These are phyloP conservation scores for Tiaroga cobitis DNA, from an alignment of 2,797 vertebrate genomes.

Conservation along the genomic window DNA sequence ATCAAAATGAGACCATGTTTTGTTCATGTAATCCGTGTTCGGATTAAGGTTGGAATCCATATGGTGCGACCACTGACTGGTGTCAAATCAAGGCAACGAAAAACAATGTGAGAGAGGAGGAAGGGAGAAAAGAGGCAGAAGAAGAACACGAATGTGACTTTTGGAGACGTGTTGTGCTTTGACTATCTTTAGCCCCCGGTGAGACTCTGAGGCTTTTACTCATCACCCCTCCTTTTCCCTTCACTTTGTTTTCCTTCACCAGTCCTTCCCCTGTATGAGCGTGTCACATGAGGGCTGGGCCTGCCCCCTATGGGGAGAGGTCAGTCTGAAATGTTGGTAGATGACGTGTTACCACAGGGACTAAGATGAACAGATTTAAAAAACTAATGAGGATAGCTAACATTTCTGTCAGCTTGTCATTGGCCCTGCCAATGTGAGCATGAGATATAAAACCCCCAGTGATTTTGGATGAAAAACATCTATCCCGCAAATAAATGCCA, in stretches of 20 bases:
- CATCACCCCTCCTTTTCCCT: constrained; percentile 39
- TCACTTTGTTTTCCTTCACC: constrained; percentile 48
- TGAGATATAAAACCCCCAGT: constrained; percentile 40
- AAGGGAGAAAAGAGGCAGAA: background rate
- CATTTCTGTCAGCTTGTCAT: constrained; percentile 56
- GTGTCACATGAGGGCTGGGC: constrained; percentile 55
- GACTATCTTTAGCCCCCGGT: constrained; percentile 62
- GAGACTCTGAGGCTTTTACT: constrained; percentile 58
- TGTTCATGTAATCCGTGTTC: constrained; percentile 22
- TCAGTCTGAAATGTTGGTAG: constrained; percentile 72
- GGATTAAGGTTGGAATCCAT: constrained; percentile 34
- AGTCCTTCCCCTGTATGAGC: constrained; percentile 15
- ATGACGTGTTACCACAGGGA: constrained; percentile 60
- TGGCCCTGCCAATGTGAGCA: constrained; percentile 21
- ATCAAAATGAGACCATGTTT: constrained; percentile 25
- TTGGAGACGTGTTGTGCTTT: constrained; percentile 62
- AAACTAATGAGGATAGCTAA: constrained; percentile 64
- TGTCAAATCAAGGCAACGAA: background rate
- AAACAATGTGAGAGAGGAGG: background rate
- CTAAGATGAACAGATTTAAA: constrained; percentile 58
- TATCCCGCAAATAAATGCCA: constrained; percentile 44
- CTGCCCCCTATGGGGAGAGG: constrained; percentile 61
- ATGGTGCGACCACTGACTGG: background rate
- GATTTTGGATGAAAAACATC: constrained; percentile 48
- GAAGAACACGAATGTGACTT: constrained; percentile 15